Evolutionary conservation across 1,140 invertebrate genomes (phyloP).

Genomic region (Tachypleus tridentatus): DNA sequence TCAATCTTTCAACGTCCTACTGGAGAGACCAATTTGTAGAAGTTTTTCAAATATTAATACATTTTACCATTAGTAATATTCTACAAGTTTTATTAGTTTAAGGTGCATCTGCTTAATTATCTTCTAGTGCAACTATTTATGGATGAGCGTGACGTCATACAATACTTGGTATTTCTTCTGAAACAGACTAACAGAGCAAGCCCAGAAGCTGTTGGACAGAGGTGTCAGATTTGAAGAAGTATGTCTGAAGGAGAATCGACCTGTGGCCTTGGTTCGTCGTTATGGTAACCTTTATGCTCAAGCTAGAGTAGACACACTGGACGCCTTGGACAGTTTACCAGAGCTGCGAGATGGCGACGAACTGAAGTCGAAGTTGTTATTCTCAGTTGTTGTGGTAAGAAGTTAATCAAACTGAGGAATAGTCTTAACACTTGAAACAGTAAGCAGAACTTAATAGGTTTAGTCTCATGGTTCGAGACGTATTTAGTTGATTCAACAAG

Average conservation of each 20-base stretch:
- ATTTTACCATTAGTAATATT: too few relatives aligned
- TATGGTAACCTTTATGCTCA: slow-evolving; percentile 74
- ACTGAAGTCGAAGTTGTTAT: slow-evolving; percentile 83
- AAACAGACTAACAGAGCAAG: slow-evolving; percentile 33
- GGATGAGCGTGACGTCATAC: neutral
- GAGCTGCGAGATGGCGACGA: slow-evolving; percentile 66
- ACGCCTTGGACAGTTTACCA: slow-evolving; percentile 61
- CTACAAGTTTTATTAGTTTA: too few relatives aligned
- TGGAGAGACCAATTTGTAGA: too few relatives aligned
- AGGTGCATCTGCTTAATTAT: too few relatives aligned
- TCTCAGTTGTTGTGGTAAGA: slow-evolving; percentile 88
- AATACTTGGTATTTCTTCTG: neutral
- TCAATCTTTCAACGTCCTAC: too few relatives aligned
- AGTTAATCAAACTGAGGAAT: slow-evolving; percentile 2
- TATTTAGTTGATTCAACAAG: slow-evolving; percentile 3
- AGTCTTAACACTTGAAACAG: neutral
- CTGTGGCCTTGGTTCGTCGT: slow-evolving; percentile 49
- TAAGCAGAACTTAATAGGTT: neutral
- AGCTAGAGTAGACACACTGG: slow-evolving; percentile 68
- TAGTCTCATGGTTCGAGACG: neutral
- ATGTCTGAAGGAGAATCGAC: slow-evolving; percentile 32
- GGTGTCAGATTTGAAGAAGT: slow-evolving; percentile 32
- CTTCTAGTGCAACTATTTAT: neutral
- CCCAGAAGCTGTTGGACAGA: slow-evolving; percentile 30
- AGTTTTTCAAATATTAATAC: too few relatives aligned